Conservation (phyloP, 1,140 invertebrate genomes). For the Elymnias hypermnestra region DNA sequence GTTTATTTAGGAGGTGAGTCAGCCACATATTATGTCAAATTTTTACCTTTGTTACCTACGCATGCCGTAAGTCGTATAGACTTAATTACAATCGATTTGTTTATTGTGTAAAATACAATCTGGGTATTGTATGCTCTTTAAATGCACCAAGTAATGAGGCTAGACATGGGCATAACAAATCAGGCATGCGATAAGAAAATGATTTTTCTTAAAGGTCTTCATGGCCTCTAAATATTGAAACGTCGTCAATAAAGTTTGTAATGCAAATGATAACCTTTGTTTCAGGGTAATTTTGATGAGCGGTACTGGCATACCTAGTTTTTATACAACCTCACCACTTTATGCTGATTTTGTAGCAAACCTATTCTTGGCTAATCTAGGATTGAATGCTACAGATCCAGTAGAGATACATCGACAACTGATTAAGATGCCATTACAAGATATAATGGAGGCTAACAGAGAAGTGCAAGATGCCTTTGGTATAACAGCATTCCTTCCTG, state of each 20-base stretch:
- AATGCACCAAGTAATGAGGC: no score
- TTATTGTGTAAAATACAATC: no score
- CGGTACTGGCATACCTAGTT: conserved; percentile 36
- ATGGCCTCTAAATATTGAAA: no score
- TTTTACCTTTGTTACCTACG: no score
- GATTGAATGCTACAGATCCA: conserved; percentile 38
- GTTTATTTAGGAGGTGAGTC: conserved; percentile 53
- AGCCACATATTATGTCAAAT: no score
- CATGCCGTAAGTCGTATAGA: no score
- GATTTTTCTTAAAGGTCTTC: no score
- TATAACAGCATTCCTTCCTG: conserved; percentile 40
- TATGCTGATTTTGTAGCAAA: conserved; percentile 36
- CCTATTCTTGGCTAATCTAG: conserved; percentile 31
- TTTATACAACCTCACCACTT: conserved; percentile 39
- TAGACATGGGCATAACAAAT: neutral
- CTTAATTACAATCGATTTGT: no score
- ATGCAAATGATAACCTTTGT: no score
- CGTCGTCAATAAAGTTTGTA: neutral
- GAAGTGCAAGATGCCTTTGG: conserved; percentile 39
- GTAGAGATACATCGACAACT: conserved; percentile 40
- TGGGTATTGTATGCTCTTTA: no score
- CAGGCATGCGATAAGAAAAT: no score
- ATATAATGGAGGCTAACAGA: conserved; percentile 39
- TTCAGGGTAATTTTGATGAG: conserved; percentile 58
- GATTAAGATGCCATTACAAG: conserved; percentile 34